Base-by-base conservation (phyloP, 2,888 invertebrate genomes). In the Cryptocephalus primarius region DNA sequence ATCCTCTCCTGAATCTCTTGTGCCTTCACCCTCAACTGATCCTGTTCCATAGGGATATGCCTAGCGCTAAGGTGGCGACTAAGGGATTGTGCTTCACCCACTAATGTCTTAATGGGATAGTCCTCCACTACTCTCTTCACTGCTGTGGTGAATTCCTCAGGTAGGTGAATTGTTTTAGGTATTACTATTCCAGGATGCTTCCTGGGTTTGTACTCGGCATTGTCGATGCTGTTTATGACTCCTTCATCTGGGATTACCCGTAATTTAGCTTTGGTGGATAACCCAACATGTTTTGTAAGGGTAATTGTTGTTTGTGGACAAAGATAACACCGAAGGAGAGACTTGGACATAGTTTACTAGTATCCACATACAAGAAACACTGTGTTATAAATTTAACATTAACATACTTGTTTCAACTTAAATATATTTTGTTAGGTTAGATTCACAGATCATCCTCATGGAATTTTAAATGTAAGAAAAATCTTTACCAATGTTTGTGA, bases 151-250 rank as follows among this genome's bases (percentile, higher is more conserved):
- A 88, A 74, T 48, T 78, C 72, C 1, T 74, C 66, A 0, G 89
- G 88, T 10, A 88, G 60, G 3, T 65, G 51, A 1, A 78, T 71
- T 1, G 72, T 61, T 56, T 71, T 77, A 1, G 74, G 66, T 52
- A 74, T 73, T 1, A 78, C 68, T 41, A 79, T 74, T 31, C 90
- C 90, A 1, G 87, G 85, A 70, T 90, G 89, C 48, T 78, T 75
- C 44, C 79, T 75, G 0, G 84, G 81, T 64, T 85, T 85, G 12
- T 74, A 60, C 49, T 68, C 70, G 47, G 75, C 67, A 33, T 75
- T 74, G 41, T 75, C 72, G 40, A 82, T 72, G 54, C 68, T 68
- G 32, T 74, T 70, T 45, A 71, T 66, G 4, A 80, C 60, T 41
- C 58, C 66, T 31, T 74, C 67, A 55, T 78, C 75, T n/a, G 80